Evolutionary conservation across 92 coral and sea anemone species (phyloP).

Genomic region (Actinernus sp.): DNA sequence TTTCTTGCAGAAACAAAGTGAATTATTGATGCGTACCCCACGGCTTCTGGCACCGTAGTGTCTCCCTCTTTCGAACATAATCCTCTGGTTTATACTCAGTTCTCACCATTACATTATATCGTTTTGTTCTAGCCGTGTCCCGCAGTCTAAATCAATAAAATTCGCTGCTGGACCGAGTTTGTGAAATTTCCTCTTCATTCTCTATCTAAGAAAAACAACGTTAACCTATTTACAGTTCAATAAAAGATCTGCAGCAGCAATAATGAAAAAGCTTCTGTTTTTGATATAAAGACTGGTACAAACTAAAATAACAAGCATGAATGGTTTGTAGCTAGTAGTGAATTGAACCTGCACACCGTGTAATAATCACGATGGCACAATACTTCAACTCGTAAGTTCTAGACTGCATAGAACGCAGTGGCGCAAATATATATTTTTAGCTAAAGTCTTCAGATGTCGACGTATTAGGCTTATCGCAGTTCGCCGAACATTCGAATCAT

Average conservation of each 20-base stretch:
- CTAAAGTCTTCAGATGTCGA: no score
- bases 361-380: no score
- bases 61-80: slow-evolving; percentile 44
- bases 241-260: background rate
- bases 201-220: slow-evolving; percentile 48
- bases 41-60: slow-evolving; percentile 77
- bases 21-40: slow-evolving; percentile 84
- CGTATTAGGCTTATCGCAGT: no score
- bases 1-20: slow-evolving; percentile 71
- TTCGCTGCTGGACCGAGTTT: slow-evolving; percentile 71
- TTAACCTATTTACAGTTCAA: slow-evolving; percentile 34
- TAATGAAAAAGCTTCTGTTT: background rate
- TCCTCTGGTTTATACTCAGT: slow-evolving; percentile 68
- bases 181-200: slow-evolving; percentile 58
- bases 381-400: no score
- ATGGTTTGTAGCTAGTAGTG: no score
- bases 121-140: slow-evolving; percentile 49
- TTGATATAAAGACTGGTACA: no score
- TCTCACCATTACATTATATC: slow-evolving; percentile 35
- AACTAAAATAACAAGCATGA: no score
- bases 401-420: no score
- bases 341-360: no score
- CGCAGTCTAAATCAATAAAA: slow-evolving; percentile 61
- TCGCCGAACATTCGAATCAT: no score
- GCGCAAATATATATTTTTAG: no score